These are phyloP conservation scores for Liolophura sinensis DNA, from an alignment of 1,140 invertebrate species.

Conservation along the genomic window DNA sequence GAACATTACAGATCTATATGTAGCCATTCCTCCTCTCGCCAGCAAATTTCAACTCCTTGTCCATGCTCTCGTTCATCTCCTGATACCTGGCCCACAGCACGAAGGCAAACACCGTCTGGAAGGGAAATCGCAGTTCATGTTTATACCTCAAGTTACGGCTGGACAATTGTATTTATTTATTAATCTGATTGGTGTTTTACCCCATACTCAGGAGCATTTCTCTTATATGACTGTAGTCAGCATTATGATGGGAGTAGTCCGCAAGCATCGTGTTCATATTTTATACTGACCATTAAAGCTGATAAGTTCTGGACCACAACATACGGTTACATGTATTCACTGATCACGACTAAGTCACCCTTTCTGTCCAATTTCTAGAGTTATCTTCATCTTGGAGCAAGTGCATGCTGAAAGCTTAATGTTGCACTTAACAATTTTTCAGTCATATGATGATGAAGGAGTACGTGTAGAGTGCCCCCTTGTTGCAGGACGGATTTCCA, in stretches of 20 bases:
- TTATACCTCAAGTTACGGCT: not conserved
- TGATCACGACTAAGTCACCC: no score
- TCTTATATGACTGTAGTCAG: not conserved
- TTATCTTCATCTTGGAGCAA: no score
- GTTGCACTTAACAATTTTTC: no score
- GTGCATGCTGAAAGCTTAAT: no score
- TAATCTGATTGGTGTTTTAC: not conserved
- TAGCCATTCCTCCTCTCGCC: conserved; percentile 16
- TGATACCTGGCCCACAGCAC: conserved; percentile 29
- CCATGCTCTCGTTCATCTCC: conserved; percentile 41
- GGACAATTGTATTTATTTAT: not conserved
- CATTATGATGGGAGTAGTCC: not conserved
- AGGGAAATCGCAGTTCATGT: not conserved
- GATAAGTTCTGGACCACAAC: not conserved
- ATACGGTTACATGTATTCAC: no score
- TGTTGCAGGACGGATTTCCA: no score
- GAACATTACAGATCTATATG: no score
- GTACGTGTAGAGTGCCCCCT: no score
- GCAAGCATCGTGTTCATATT: not conserved
- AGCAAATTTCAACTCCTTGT: conserved; percentile 33
- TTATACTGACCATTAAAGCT: not conserved
- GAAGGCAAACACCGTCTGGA: conserved; percentile 28
- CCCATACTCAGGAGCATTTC: not conserved
- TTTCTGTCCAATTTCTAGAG: no score
- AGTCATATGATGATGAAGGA: no score